phyloP scores from a whole-genome alignment of 2,797 vertebrate genomes.

The Netta rufina region DNA sequence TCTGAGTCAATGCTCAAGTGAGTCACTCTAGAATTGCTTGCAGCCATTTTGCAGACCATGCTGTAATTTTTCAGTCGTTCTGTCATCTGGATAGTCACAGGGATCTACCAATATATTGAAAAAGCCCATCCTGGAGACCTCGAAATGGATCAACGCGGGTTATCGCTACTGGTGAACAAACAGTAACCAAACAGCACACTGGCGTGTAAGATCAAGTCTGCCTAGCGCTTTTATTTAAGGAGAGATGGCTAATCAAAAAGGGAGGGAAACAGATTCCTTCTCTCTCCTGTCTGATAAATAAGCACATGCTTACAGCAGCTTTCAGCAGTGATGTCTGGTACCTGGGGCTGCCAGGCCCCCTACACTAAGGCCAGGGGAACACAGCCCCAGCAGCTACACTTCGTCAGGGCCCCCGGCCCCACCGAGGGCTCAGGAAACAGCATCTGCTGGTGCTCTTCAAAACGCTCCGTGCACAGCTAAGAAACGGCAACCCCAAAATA shows the following conservation, averaged over 20 bases:
- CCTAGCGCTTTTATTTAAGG: background rate
- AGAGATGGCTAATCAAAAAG: background rate
- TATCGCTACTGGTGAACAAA: background rate
- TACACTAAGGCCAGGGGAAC: background rate
- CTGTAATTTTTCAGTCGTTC: background rate
- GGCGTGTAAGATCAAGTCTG: background rate
- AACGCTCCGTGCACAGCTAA: background rate
- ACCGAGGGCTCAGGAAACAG: background rate
- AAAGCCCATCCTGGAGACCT: background rate
- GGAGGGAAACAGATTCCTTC: background rate
- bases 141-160: background rate
- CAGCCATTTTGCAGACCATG: background rate
- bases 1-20: background rate
- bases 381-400: accelerated
- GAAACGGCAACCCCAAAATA: accelerated
- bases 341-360: background rate
- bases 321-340: background rate
- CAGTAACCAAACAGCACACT: background rate
- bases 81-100: background rate
- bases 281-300: background rate
- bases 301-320: background rate
- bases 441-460: background rate
- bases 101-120: background rate
- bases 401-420: background rate
- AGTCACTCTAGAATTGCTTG: background rate